Percentiles rank a stretch among this genome's conserved stretches.
Conservation (phyloP, 2,888 invertebrate genomes). For the Cordilura impudica region DNA sequence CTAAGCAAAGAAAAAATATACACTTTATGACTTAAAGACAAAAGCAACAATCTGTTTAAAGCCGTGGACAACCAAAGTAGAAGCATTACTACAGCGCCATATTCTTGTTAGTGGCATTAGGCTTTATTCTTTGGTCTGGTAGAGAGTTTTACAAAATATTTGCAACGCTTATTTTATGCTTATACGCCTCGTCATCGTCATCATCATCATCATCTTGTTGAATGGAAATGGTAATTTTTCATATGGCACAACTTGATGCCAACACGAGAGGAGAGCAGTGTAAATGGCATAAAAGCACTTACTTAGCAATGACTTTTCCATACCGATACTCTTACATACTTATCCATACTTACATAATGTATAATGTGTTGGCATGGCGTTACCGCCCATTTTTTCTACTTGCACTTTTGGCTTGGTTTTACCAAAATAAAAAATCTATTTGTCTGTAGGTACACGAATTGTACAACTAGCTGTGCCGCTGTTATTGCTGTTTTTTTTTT, state of each 20-base stretch:
- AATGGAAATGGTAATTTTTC: slow-evolving; percentile 51
- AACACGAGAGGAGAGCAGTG: too few relatives aligned
- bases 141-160: slow-evolving; percentile 36
- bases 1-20: slow-evolving; percentile 2
- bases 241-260: slow-evolving; percentile 20
- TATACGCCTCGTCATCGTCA: slow-evolving; percentile 64
- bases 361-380: too few relatives aligned
- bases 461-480: too few relatives aligned
- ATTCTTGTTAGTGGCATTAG: slow-evolving; percentile 32
- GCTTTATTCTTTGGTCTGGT: slow-evolving; percentile 13
- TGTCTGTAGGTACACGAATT: too few relatives aligned
- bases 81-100: slow-evolving; percentile 33
- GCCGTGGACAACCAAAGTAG: slow-evolving; percentile 17
- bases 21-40: neutral
- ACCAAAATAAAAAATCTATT: too few relatives aligned
- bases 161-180: slow-evolving; percentile 59
- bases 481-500: too few relatives aligned
- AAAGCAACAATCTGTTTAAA: slow-evolving; percentile 35
- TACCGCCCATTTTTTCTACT: too few relatives aligned
- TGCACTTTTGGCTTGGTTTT: too few relatives aligned
- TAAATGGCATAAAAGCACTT: too few relatives aligned
- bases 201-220: slow-evolving; percentile 60
- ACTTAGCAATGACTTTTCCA: too few relatives aligned
- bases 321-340: too few relatives aligned
- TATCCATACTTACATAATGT: too few relatives aligned